Base-by-base conservation (phyloP, 2,888 invertebrate genomes). In the Sesia bembeciformis region DNA sequence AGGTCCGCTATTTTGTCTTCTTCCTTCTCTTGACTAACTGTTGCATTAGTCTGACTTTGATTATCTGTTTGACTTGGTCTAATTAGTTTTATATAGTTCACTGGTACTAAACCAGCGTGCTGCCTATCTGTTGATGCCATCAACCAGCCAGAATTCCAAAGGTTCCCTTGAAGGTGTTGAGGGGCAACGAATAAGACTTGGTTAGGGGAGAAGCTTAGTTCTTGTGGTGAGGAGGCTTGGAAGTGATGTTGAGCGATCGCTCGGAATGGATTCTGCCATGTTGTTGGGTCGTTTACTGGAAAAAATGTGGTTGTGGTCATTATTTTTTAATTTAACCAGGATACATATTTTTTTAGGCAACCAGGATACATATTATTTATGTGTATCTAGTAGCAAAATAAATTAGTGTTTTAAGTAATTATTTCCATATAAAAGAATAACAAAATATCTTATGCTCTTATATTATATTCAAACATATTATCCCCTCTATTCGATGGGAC, bases 121-220 rank as follows among this genome's bases (percentile, higher is more conserved):
- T 89, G 90, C 49, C 91, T 90, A 74, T 93, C 91, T 0, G 89
- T 72, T 0, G 90, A 76, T 0, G 92, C 94, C 76, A 93, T 88
- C 0, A 93, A 90, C 94, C 94, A 94, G 3, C 94, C 94, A 0
- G 92, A 90, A 73, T 92, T 92, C 71, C 92, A 91, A 3, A 94
- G 78, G 6, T 90, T 68, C 65, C 93, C 93, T 81, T 98, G 98
- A 39, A 96, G 87, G 61, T 94, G 93, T 72, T 93, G 91, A 0
- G 98, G 98, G 0, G 98, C 98, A 5, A 98, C 84, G 55, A 92
- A 90, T 4, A 98, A 81, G 42, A 92, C 91, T 69, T 97, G 96
- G 60, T 96, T 96, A 54, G 92, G 90, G 60, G 90, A 87, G 70
- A 98, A 91, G 60, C 93, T 92, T 40, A 98, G 76, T 80, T 98